Evolutionary conservation across 1,140 invertebrate genomes (phyloP), one percentile per base, ranked within the genome.

Genomic region (Hypsibius dujardini): DNA sequence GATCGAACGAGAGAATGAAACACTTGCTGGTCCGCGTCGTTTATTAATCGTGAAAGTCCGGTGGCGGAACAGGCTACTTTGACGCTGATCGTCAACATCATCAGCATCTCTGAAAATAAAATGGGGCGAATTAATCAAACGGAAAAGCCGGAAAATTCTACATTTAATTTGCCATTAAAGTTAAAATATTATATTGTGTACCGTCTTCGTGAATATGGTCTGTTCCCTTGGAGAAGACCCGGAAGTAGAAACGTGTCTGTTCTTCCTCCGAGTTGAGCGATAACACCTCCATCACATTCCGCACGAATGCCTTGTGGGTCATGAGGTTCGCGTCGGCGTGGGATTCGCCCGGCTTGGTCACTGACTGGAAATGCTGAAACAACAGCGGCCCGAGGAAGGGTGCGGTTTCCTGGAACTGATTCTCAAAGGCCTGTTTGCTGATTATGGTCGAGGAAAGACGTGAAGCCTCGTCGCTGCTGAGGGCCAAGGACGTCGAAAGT

Each of bases 21-120:
- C 12, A 67, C 62, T 67, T 67, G 62, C 42, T 67, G 62, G 42
- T 67, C 62, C 12, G 62, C 62, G 42, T 67, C 62, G 62, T 3
- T 67, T 7, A 67, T 67, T 3, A 67, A 42, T 42, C 42, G 62
- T 7, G 62, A 67, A 67, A 67, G 62, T 15, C 62, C 62, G 12
- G 62, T 67, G 12, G 62, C 62, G 7, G 62, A 12, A 0, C 62
- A 67, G 42, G 62, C 62, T 7, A 67, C 42, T 67, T 67, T 67
- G 3, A 67, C 62, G 62, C 12, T 67, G 12, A 42, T 45, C 3
- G 42, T 42, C 42, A 67, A 42, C 62, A 67, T 7, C 42, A 67
- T 7, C 12, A 67, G 42, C 62, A 67, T 67, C 7, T 67, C 62
- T 67, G 62, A 12, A 67, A 67, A 12, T 15, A 67, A 42, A 3